Conservation (phyloP, 2,888 invertebrate genomes). For the Blastobasis lacticolella region DNA sequence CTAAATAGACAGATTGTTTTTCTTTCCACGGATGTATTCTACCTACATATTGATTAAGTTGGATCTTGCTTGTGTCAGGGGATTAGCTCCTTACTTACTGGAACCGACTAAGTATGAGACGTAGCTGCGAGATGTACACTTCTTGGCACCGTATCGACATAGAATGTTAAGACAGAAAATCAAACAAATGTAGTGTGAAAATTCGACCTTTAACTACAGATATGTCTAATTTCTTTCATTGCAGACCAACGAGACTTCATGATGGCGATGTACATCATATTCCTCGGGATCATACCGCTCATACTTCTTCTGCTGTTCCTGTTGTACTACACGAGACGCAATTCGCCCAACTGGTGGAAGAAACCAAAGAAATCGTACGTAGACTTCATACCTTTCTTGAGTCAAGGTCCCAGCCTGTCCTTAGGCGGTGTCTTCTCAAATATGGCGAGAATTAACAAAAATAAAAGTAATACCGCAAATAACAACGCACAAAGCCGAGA, state of each 20-base stretch:
- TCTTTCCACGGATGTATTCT: no score
- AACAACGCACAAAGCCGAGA: not conserved
- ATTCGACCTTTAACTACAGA: no score
- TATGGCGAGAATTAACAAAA: not conserved
- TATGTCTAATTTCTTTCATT: constrained; percentile 15
- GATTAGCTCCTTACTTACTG: no score
- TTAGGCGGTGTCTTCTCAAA: not conserved
- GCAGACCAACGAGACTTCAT: constrained; percentile 84
- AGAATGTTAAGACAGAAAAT: no score
- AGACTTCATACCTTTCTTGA: constrained; percentile 25
- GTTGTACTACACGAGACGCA: constrained; percentile 83
- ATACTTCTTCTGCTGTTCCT: constrained; percentile 79
- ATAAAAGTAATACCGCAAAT: not conserved
- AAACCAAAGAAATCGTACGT: constrained; percentile 70
- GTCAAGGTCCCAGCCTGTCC: not conserved
- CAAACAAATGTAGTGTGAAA: no score
- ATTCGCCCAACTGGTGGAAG: constrained; percentile 73
- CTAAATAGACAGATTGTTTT: no score
- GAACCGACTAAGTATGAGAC: no score
- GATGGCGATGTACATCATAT: constrained; percentile 88
- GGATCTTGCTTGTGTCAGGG: no score
- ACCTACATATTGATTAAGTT: no score
- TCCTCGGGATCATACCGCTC: constrained; percentile 88
- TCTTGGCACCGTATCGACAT: no score
- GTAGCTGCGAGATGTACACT: no score